Conservation (phyloP, 2,888 invertebrate species). For the Nineta flava region DNA sequence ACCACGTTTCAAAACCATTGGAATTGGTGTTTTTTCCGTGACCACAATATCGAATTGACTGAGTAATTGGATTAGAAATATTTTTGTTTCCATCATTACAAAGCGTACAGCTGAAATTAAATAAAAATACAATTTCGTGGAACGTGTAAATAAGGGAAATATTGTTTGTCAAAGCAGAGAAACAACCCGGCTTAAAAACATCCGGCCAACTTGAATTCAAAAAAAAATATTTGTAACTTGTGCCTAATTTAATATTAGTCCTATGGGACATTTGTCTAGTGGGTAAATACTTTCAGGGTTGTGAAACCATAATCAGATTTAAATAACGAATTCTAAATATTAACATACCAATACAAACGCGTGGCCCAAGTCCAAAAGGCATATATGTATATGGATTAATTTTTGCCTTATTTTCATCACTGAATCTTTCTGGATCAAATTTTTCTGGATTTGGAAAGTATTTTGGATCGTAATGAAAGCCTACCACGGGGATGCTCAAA, state of each 20-base stretch:
- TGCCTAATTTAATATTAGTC: too few relatives aligned
- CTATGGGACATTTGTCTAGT: too few relatives aligned
- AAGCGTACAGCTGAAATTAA: background rate
- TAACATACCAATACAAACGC: background rate
- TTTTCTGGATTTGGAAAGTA: background rate
- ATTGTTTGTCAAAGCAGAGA: too few relatives aligned
- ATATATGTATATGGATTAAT: background rate
- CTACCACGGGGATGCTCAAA: background rate
- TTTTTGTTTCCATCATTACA: background rate
- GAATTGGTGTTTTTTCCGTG: background rate
- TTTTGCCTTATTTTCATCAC: background rate
- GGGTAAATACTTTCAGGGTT: too few relatives aligned
- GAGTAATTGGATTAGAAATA: background rate
- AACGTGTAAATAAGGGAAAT: too few relatives aligned
- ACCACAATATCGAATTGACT: background rate
- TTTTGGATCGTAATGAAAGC: background rate
- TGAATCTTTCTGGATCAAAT: background rate
- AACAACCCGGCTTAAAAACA: too few relatives aligned
- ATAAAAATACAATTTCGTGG: too few relatives aligned
- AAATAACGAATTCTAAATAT: background rate
- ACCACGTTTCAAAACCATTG: background rate
- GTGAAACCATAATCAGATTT: background rate
- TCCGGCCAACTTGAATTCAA: background rate
- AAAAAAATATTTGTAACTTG: background rate
- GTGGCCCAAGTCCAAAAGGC: background rate